Conservation (phyloP, 1,140 invertebrate species). For the Pissodes strobi region DNA sequence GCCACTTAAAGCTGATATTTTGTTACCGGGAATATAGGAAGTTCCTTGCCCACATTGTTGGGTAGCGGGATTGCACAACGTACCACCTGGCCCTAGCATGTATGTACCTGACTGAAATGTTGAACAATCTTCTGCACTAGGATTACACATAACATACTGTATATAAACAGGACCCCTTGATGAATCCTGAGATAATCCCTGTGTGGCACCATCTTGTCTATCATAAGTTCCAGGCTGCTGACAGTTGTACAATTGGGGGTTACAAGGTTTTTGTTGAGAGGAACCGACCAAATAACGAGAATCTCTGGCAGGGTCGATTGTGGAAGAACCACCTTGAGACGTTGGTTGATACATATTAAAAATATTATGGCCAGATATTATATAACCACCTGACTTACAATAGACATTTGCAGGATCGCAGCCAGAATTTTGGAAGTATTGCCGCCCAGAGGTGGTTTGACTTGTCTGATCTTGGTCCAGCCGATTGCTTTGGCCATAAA, state of each 20-base stretch:
- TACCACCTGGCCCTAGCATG: constrained; percentile 17
- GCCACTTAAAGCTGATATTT: not conserved
- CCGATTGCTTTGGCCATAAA: not conserved
- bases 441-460: not conserved
- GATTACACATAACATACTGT: constrained; percentile 32
- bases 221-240: not conserved
- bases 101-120: constrained; percentile 26
- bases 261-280: constrained; percentile 1
- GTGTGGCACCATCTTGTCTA: not conserved
- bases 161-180: constrained; percentile 15
- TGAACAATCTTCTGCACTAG: constrained; percentile 21
- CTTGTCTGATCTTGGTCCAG: not conserved
- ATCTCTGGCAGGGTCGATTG: not conserved
- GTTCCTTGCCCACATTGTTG: constrained; percentile 9
- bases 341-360: not conserved
- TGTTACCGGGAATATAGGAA: constrained; percentile 5
- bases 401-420: constrained; percentile 23
- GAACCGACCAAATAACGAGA: not conserved
- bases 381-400: constrained; percentile 7
- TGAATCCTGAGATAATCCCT: not conserved
- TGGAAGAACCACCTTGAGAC: not conserved
- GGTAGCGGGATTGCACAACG: constrained; percentile 20
- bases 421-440: not conserved
- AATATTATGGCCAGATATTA: constrained; percentile 16
- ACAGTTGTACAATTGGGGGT: not conserved